Conservation (phyloP, 2,113 vertebrate genomes). For the Erythrocercus mccallii region DNA sequence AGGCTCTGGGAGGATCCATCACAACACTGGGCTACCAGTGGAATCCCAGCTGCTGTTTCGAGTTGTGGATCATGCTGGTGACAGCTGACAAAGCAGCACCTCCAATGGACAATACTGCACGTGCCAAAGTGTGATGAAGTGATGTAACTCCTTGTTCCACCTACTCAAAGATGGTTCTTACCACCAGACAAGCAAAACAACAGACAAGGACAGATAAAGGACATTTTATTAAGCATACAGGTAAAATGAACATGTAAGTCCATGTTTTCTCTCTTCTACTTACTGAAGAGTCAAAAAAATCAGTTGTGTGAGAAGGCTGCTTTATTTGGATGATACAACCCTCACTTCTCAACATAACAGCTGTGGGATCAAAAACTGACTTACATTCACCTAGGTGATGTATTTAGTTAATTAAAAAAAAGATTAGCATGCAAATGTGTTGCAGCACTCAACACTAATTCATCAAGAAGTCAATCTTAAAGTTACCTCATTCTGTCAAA, state of each 20-base stretch:
- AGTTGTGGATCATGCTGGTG: neutral
- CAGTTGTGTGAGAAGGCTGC: neutral
- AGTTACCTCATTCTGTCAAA: conserved; percentile 52
- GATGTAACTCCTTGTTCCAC: neutral
- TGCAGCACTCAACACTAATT: neutral
- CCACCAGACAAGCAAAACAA: neutral
- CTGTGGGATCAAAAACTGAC: neutral
- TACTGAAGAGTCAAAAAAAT: neutral
- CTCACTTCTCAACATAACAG: neutral
- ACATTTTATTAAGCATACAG: neutral
- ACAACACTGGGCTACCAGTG: neutral
- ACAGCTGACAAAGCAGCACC: neutral
- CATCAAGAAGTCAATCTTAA: conserved; percentile 1
- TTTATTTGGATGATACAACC: neutral
- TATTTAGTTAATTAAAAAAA: neutral
- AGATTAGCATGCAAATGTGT: conserved; percentile 42
- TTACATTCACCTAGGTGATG: neutral
- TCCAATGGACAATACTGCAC: neutral
- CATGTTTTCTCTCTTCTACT: neutral
- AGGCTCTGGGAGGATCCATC: neutral
- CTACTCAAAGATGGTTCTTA: neutral
- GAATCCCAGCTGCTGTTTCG: fast-evolving
- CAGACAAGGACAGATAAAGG: neutral
- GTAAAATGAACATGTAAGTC: neutral
- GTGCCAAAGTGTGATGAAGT: neutral